Evolutionary conservation across 2,888 invertebrate genomes (phyloP).

Genomic region (Aromia moschata): DNA sequence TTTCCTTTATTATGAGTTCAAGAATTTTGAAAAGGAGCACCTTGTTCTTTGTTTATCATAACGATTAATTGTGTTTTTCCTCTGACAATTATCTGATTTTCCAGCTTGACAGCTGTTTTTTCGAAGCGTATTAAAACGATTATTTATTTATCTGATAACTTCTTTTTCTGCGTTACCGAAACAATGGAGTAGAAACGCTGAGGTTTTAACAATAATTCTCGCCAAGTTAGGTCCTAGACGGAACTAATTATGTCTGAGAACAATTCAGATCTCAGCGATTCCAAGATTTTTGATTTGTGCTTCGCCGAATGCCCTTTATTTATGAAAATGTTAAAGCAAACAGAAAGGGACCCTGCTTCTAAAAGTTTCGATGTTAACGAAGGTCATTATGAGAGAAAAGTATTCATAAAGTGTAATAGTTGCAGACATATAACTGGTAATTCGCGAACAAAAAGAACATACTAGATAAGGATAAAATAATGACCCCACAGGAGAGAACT

Average conservation of each 20-base stretch:
- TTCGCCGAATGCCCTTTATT: conserved; percentile 2
- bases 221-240: not conserved
- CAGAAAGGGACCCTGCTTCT: not conserved
- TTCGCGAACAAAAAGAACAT: conserved; percentile 3
- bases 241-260: conserved; percentile 15
- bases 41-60: no score
- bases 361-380: conserved; percentile 2
- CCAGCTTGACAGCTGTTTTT: no score
- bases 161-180: not conserved
- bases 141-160: not conserved
- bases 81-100: no score
- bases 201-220: conserved; percentile 5
- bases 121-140: not conserved
- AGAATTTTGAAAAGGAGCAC: no score
- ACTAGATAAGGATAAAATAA: conserved; percentile 20
- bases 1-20: no score
- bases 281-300: conserved; percentile 5
- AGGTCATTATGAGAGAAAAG: conserved; percentile 6
- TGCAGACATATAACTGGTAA: conserved; percentile 17
- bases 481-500: conserved; percentile 11
- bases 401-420: conserved; percentile 18
- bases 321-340: conserved; percentile 5
- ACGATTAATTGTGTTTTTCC: no score
- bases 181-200: not conserved
- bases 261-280: conserved; percentile 4